These are phyloP conservation scores for Bathynomus jamesi DNA, from an alignment of 1,140 invertebrate species.

Conservation along the genomic window DNA sequence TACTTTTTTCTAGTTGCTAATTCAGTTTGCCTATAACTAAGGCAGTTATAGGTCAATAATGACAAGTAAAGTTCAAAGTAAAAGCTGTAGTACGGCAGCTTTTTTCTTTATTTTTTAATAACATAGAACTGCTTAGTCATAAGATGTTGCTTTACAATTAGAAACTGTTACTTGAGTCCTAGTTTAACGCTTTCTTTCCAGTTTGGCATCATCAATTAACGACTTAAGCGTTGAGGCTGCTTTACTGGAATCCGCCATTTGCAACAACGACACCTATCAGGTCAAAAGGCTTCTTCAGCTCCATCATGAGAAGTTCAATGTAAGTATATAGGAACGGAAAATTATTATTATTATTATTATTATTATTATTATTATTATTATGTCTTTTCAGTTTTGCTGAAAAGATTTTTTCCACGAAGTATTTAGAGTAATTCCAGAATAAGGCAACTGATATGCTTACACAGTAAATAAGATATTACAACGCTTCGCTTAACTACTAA, in stretches of 20 bases:
- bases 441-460: too few species aligned
- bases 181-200: too few species aligned
- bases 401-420: constrained; percentile 17
- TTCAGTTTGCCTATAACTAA: too few species aligned
- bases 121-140: too few species aligned
- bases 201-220: constrained; percentile 48
- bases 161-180: not conserved
- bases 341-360: too few species aligned
- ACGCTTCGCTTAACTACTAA: too few species aligned
- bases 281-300: constrained; percentile 50
- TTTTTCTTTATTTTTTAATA: not conserved
- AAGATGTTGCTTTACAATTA: constrained; percentile 3
- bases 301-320: constrained; percentile 51
- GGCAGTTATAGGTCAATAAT: too few species aligned
- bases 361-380: too few species aligned
- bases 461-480: too few species aligned
- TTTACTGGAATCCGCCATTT: constrained; percentile 50
- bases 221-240: constrained; percentile 50
- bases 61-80: not conserved
- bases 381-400: not conserved
- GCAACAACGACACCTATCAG: constrained; percentile 48
- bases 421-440: constrained; percentile 38
- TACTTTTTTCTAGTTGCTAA: too few species aligned
- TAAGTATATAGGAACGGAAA: too few species aligned
- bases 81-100: not conserved